These are phyloP conservation scores for Ommatoiulus sabulosus DNA, from an alignment of 2,888 invertebrate species.

Conservation along the genomic window DNA sequence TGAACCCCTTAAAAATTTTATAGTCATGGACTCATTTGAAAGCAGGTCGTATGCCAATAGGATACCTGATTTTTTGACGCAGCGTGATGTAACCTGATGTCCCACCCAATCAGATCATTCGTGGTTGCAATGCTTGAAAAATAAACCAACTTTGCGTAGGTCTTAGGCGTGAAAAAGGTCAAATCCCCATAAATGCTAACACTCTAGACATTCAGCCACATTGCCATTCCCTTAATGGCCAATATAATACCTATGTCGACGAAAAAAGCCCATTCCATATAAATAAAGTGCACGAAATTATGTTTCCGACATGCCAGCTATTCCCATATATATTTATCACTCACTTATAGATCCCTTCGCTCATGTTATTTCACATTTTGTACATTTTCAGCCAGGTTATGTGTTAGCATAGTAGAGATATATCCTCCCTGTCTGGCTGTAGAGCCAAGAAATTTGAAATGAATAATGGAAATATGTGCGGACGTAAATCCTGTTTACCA, in stretches of 20 bases:
- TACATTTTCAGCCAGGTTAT: not conserved
- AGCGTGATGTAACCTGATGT: too few species aligned
- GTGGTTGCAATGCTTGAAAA: too few species aligned
- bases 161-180: not conserved
- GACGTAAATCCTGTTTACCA: constrained; percentile 8
- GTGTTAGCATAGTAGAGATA: not conserved
- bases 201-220: constrained; percentile 12
- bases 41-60: too few species aligned
- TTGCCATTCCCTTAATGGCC: not conserved
- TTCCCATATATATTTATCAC: constrained; percentile 43
- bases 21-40: too few species aligned
- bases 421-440: not conserved
- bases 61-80: not conserved
- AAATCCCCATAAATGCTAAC: not conserved
- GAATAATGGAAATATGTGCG: not conserved
- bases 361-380: constrained; percentile 19
- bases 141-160: not conserved
- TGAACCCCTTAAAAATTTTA: too few species aligned
- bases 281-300: constrained; percentile 43
- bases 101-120: too few species aligned
- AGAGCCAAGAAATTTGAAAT: not conserved
- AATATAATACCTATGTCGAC: not conserved
- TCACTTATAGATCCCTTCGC: not conserved
- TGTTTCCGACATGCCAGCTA: constrained; percentile 17
- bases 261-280: constrained; percentile 15